Evolutionary conservation across 2,797 vertebrate genomes (phyloP), one percentile per base, ranked within the genome.

Genomic region (Hippoglossus hippoglossus): DNA sequence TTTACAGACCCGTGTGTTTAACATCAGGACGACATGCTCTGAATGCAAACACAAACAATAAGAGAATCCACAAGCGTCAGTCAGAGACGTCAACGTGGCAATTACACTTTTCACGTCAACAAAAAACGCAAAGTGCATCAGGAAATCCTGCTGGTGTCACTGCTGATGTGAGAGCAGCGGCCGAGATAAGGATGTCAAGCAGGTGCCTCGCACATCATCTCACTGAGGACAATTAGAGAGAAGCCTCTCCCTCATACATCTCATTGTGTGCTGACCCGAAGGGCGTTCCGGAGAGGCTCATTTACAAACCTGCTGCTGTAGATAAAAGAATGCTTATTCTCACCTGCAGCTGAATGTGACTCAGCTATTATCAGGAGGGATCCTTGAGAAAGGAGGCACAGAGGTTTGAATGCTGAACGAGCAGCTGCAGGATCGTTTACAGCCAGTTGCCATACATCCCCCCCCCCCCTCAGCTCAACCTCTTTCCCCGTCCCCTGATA

Each of bases 341-440:
- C 89, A 91, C 90, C 91, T 91, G 84, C 78, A 58, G 81, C 83
- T 86, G 73, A 87, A 87, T 87, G 91, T 89, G 88, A 90, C 86
- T 89, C 88, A 87, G 90, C 88, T 83, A 80, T 89, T 91, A 89
- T 91, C 85, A 73, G 57, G 79, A 81, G 85, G 73, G 57, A 73
- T 71, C 70, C 77, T 90, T 88, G 76, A 82, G 47, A 87, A 85
- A 79, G 54, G 62, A 63, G 84, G 82, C 0, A 63, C 75, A 44
- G 31, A 51, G 55, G 67, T 76, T 85, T 91, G 75, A 90, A 90
- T 83, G 82, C 80, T 61, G 73, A 88, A 53, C 6, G 54, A 75
- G 79, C 55, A 73, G 70, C 81, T 68, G 77, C 66, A 39, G 76
- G 75, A 86, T 88, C 89, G 76, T 92, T 92, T 90, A 86, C 86